These are phyloP conservation scores for Coenonympha glycerion DNA, from an alignment of 2,888 invertebrate genomes.

Conservation along the genomic window DNA sequence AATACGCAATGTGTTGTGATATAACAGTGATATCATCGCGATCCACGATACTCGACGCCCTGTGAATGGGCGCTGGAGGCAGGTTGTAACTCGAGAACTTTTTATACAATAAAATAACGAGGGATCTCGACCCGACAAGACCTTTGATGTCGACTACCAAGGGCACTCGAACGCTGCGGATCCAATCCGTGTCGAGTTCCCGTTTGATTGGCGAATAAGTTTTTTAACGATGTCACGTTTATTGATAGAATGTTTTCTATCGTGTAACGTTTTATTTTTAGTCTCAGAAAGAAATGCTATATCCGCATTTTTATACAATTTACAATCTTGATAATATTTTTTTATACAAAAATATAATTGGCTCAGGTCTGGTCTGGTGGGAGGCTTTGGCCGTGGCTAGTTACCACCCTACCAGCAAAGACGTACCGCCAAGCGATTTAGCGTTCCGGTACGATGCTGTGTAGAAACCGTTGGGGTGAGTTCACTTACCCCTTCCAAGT, in stretches of 20 bases:
- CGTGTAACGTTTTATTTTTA: too few relatives aligned
- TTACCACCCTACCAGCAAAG: too few relatives aligned
- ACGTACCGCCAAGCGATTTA: too few relatives aligned
- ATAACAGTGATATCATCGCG: conserved; percentile 15
- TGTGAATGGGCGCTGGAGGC: conserved; percentile 29
- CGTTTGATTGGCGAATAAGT: background rate
- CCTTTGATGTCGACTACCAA: conserved; percentile 28
- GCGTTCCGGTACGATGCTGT: too few relatives aligned
- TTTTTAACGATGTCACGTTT: background rate
- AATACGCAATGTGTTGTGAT: background rate
- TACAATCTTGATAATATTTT: too few relatives aligned
- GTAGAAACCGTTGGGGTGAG: too few relatives aligned
- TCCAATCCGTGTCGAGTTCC: background rate
- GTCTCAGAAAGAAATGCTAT: too few relatives aligned
- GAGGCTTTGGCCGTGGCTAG: too few relatives aligned
- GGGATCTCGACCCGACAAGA: conserved; percentile 37
- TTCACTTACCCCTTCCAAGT: too few relatives aligned
- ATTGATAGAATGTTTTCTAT: background rate
- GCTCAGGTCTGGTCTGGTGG: too few relatives aligned
- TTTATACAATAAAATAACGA: conserved; percentile 34
- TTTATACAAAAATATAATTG: too few relatives aligned
- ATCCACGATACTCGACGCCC: conserved; percentile 24
- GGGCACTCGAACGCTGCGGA: conserved; percentile 20
- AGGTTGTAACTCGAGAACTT: conserved; percentile 32
- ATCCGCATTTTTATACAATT: too few relatives aligned